Evolutionary conservation across 2,797 vertebrate genomes (phyloP).

Genomic region (Sebastiscus tertius): DNA sequence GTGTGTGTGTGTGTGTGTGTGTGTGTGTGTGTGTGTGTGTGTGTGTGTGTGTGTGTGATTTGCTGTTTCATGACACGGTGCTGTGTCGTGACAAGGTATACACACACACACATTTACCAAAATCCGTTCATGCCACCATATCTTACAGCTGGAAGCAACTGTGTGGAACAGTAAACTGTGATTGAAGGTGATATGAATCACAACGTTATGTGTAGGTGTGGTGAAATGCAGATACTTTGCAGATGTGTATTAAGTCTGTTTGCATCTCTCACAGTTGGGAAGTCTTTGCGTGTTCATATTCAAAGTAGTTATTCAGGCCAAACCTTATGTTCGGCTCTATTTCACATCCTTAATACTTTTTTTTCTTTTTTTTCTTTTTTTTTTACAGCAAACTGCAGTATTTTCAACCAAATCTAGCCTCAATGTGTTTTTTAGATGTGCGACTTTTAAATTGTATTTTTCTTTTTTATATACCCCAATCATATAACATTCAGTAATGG

Average conservation of each 20-base stretch:
- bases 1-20: conserved; percentile 11
- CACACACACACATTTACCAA: neutral
- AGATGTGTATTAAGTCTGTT: conserved; percentile 28
- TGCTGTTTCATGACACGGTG: neutral
- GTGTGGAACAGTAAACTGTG: conserved; percentile 18
- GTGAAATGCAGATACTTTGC: conserved; percentile 24
- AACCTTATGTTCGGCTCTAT: neutral
- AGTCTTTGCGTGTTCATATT: neutral
- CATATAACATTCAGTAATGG: neutral
- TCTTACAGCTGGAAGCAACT: conserved; percentile 13
- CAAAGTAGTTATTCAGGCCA: neutral
- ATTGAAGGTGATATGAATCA: conserved; percentile 32
- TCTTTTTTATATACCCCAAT: neutral
- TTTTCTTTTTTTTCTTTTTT: neutral
- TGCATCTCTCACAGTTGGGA: neutral
- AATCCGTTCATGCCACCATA: conserved; percentile 48
- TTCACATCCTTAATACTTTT: neutral
- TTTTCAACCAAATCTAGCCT: conserved; percentile 6
- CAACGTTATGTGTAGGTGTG: neutral
- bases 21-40: neutral
- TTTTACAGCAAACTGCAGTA: neutral
- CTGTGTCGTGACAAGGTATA: conserved; percentile 21
- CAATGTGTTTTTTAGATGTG: neutral
- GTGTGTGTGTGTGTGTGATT: conserved; percentile 6
- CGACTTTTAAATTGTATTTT: neutral